Evolutionary conservation across 2,888 invertebrate species (phyloP).

Genomic region (Caradrina clavipalpis): DNA sequence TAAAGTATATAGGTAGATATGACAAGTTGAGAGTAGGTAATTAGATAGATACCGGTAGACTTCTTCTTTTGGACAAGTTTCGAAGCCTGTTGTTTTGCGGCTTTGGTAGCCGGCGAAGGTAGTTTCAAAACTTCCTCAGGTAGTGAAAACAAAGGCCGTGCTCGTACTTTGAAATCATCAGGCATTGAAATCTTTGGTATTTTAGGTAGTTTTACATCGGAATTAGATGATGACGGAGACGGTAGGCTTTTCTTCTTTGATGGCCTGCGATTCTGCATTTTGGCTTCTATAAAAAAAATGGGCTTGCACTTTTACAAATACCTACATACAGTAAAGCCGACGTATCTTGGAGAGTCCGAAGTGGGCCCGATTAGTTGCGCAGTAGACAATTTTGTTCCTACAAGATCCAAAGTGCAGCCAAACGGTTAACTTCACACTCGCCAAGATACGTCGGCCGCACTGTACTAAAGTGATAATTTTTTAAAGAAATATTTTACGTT

Average conservation of each 20-base stretch:
- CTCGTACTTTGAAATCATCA: slow-evolving; percentile 90
- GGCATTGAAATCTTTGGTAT: slow-evolving; percentile 90
- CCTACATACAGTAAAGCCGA: too few relatives aligned
- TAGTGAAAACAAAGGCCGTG: slow-evolving; percentile 91
- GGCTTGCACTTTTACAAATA: too few relatives aligned
- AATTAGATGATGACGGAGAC: slow-evolving; percentile 76
- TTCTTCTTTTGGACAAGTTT: slow-evolving; percentile 61
- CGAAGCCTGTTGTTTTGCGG: slow-evolving; percentile 65
- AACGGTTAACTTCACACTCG: too few relatives aligned
- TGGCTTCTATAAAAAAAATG: slow-evolving; percentile 23
- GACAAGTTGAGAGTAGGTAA: slow-evolving; percentile 5
- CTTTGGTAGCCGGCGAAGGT: slow-evolving; percentile 80
- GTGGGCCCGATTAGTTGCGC: too few relatives aligned
- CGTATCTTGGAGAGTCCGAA: too few relatives aligned
- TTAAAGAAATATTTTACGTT: too few relatives aligned
- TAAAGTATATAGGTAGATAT: neutral
- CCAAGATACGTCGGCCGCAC: too few relatives aligned
- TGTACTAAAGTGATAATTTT: too few relatives aligned
- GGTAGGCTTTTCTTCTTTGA: slow-evolving; percentile 85
- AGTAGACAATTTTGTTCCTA: too few relatives aligned
- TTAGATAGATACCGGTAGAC: slow-evolving; percentile 78
- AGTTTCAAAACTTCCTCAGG: slow-evolving; percentile 92
- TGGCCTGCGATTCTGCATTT: slow-evolving; percentile 75
- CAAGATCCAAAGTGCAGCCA: too few relatives aligned
- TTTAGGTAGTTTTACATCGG: slow-evolving; percentile 89